A percentile compares a stretch with the other conserved stretches of the same genome.
Conservation (phyloP, 2,113 vertebrate species). For the Marcusenius ussheri region DNA sequence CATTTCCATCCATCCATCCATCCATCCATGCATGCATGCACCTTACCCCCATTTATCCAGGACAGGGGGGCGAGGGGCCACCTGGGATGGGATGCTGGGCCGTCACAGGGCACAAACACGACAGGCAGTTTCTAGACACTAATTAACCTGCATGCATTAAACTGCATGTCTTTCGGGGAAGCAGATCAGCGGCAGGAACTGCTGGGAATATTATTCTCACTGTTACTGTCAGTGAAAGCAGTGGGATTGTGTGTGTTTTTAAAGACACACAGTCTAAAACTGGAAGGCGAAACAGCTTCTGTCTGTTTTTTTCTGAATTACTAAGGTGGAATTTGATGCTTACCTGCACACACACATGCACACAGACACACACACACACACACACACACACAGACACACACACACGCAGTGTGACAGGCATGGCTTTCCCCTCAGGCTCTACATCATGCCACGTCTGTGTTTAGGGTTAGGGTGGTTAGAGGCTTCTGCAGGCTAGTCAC, state of each 20-base stretch:
- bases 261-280: background rate
- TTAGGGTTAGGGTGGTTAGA: background rate
- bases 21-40: background rate
- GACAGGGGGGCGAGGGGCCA: background rate
- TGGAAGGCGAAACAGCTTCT: background rate
- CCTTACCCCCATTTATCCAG: background rate
- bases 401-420: background rate
- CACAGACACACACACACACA: no score
- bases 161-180: background rate
- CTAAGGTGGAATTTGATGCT: background rate
- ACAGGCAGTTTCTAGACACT: background rate
- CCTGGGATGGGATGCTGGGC: background rate
- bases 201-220: background rate
- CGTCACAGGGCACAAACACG: background rate
- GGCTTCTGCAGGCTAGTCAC: background rate
- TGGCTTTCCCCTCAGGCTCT: background rate
- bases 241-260: background rate
- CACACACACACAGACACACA: no score
- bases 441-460: background rate
- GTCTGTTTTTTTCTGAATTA: background rate
- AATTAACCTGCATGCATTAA: background rate
- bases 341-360: background rate
- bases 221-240: background rate
- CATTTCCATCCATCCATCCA: background rate
- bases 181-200: background rate